A percentile compares a stretch with the other conserved stretches of the same genome.
Conservation (phyloP, 2,113 vertebrate species). For the Dicrurus megarhynchus region DNA sequence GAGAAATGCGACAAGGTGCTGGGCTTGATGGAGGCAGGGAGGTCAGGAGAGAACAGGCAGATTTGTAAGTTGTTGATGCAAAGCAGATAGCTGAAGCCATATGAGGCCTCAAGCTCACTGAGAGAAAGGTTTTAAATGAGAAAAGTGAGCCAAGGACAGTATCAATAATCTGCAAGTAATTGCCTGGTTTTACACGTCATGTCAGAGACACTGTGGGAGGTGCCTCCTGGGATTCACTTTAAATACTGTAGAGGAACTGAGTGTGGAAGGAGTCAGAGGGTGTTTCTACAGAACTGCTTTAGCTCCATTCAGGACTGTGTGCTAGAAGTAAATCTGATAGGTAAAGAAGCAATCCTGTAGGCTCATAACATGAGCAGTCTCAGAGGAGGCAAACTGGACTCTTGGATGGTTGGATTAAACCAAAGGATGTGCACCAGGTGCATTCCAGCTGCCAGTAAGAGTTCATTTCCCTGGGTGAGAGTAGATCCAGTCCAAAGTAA, state of each 20-base stretch:
- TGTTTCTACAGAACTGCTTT: background rate
- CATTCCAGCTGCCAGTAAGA: background rate
- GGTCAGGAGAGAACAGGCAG: slow-evolving; percentile 37
- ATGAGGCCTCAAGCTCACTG: background rate
- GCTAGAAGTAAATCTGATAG: background rate
- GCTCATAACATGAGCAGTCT: background rate
- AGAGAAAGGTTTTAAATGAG: slow-evolving; percentile 38
- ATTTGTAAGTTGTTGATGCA: slow-evolving; percentile 60
- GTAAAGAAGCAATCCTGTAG: background rate
- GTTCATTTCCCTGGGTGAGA: background rate
- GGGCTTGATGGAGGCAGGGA: background rate
- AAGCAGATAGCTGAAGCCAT: slow-evolving; percentile 36
- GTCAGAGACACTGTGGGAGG: background rate
- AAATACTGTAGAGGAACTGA: background rate
- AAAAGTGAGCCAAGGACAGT: slow-evolving; percentile 47
- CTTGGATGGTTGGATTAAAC: background rate
- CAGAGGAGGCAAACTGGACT: background rate
- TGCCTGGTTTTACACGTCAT: background rate
- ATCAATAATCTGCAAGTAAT: slow-evolving; percentile 51
- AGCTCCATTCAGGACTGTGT: background rate
- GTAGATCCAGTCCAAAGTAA: background rate
- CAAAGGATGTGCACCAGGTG: background rate
- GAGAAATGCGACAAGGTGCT: background rate
- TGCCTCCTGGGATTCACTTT: background rate
- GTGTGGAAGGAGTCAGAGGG: background rate